Evolutionary conservation across 2,797 vertebrate species (phyloP).

Genomic region (Etheostoma nigrum): DNA sequence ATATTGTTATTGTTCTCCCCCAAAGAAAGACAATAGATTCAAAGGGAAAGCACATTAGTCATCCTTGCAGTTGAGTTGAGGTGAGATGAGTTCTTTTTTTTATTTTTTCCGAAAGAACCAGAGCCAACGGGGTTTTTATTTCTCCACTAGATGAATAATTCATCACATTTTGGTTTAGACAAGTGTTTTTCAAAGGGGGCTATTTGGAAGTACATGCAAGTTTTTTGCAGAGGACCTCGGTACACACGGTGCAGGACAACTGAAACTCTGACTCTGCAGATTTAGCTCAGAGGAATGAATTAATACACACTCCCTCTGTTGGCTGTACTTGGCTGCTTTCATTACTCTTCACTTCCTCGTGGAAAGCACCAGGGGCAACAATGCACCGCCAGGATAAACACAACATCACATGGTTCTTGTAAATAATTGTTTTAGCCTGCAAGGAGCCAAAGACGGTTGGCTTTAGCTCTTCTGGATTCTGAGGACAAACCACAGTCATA

Average conservation of each 20-base stretch:
- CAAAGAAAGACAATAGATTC: conserved; percentile 36
- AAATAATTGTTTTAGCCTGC: neutral
- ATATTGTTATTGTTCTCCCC: conserved; percentile 17
- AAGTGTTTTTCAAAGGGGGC: conserved; percentile 3
- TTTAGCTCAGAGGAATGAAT: conserved; percentile 20
- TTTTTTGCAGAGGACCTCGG: conserved; percentile 26
- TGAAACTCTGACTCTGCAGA: conserved; percentile 21
- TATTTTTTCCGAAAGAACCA: conserved; percentile 14
- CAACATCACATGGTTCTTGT: neutral
- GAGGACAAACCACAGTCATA: neutral
- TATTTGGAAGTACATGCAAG: conserved; percentile 10
- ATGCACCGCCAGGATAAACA: neutral
- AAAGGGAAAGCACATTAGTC: conserved; percentile 26
- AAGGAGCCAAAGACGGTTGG: neutral
- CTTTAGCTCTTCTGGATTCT: neutral
- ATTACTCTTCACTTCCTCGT: conserved; percentile 13
- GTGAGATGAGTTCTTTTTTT: conserved; percentile 12
- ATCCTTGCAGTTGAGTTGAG: conserved; percentile 41
- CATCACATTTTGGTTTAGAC: conserved; percentile 35
- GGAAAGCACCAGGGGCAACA: neutral
- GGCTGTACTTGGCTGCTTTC: conserved; percentile 19
- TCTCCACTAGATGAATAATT: conserved; percentile 63
- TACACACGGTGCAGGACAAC: conserved; percentile 22
- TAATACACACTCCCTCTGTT: conserved; percentile 11
- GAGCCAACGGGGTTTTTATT: conserved; percentile 52